Conservation (phyloP, 2,797 vertebrate species). For the Thunnus albacares region DNA sequence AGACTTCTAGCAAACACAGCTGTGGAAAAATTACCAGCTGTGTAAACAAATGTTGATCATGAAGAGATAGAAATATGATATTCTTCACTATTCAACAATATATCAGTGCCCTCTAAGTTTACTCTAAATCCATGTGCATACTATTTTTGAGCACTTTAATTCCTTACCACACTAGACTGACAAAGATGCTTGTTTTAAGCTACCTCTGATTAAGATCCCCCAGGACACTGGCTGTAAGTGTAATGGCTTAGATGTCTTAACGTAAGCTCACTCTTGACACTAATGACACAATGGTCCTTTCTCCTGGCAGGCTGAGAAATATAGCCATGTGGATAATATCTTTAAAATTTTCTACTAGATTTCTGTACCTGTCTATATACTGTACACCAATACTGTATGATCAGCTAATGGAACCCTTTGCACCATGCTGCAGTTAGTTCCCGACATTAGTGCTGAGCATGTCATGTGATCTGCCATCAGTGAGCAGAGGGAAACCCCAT, state of each 20-base stretch:
- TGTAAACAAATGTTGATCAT: conserved; percentile 39
- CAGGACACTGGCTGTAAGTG: conserved; percentile 24
- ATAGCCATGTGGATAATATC: neutral
- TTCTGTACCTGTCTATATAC: neutral
- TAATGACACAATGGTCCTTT: conserved; percentile 17
- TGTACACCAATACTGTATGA: neutral
- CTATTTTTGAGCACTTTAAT: conserved; percentile 1
- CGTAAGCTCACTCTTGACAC: conserved; percentile 5
- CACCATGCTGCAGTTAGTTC: conserved; percentile 34
- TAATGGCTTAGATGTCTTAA: conserved; percentile 15
- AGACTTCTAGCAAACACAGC: conserved; percentile 6
- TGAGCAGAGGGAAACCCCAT: conserved; percentile 72
- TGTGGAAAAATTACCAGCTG: conserved; percentile 37
- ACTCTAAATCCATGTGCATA: neutral
- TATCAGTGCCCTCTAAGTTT: neutral
- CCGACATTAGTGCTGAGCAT: conserved; percentile 43
- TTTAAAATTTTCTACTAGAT: neutral
- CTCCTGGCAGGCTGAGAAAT: conserved; percentile 16
- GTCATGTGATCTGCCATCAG: conserved; percentile 67
- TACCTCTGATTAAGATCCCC: conserved; percentile 18
- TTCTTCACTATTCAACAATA: neutral
- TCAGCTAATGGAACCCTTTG: conserved; percentile 8
- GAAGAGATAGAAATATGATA: neutral
- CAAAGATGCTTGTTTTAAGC: conserved; percentile 35
- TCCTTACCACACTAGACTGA: conserved; percentile 18